Base-by-base conservation (phyloP, 2,797 vertebrate genomes). In the Crenichthys baileyi region DNA sequence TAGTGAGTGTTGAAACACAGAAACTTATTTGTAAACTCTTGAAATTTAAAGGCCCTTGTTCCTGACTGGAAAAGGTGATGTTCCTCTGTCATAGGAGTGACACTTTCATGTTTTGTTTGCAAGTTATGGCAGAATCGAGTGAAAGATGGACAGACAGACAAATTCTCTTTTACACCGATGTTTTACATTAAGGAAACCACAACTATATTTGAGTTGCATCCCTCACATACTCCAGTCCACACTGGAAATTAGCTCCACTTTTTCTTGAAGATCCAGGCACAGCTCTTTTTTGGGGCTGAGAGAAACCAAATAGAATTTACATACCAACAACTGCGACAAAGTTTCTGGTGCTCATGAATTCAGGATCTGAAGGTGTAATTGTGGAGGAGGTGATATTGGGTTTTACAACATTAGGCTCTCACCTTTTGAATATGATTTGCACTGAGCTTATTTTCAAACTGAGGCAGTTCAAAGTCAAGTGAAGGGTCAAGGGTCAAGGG, bases 1-100 rank as follows among this genome's bases (percentile, higher is more conserved):
- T 65, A n/a, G 29, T 55, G 79, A 76, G 80, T 22, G 78, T 89
- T 83, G 85, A n/a, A 58, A 73, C 60, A 82, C 77, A 87, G 86
- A 86, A 36, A 18, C 7, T 36, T 83, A 72, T 73, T 72, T 79
- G 61, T 67, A 72, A 73, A 11, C 36, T 36, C 36, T 36, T 46
- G 7, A 11, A 46, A 46, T 7, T 46, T 11, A 7, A 46, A 7
- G 44, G 44, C 44, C 44, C 44, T 46, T 7, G 44, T 46, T 46
- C 44, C 8, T 46, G 7, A 46, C 44, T 46, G 48, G 12, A 55
- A 60, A 61, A 31, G 15, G 58, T 13, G 29, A 61, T n/a, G 26
- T 61, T 61, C 58, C 26, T 16, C 26, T 61, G 12, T 22, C 53
- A 55, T 22, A 60, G 13, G 26, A 60, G 13, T 29, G 13, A 31